Conservation (phyloP, 2,113 vertebrate species). For the Pogonocichla stellata region DNA sequence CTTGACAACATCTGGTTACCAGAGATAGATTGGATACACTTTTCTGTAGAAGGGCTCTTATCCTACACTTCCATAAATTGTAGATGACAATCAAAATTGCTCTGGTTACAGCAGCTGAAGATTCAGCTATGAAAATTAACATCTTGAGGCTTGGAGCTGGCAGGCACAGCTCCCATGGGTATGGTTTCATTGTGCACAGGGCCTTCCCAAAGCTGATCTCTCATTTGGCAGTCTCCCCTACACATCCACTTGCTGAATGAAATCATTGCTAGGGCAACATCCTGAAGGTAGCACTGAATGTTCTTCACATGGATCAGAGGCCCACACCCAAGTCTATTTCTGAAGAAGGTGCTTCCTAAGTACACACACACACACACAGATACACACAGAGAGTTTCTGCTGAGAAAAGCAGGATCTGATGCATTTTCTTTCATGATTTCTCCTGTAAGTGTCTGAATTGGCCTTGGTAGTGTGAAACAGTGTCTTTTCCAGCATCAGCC, state of each 20-base stretch:
- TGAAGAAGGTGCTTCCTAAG: background rate
- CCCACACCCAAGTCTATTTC: background rate
- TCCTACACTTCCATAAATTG: background rate
- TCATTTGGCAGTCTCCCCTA: background rate
- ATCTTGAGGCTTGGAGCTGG: background rate
- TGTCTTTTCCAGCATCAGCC: background rate
- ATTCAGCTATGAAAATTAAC: background rate
- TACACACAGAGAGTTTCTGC: background rate
- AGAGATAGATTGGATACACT: background rate
- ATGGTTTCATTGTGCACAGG: background rate
- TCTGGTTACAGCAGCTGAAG: background rate
- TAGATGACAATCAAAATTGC: background rate
- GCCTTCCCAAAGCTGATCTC: background rate
- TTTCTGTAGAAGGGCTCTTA: background rate
- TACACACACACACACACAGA: background rate
- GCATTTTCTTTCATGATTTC: background rate
- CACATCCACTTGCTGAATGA: background rate
- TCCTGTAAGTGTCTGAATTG: background rate
- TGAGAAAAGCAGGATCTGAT: background rate
- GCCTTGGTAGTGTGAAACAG: background rate
- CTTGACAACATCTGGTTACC: background rate
- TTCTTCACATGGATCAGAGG: background rate
- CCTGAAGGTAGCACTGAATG: background rate
- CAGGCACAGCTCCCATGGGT: background rate
- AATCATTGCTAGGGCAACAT: background rate